Evolutionary conservation across 2,888 invertebrate species (phyloP).

Genomic region (Augiades crinisus): DNA sequence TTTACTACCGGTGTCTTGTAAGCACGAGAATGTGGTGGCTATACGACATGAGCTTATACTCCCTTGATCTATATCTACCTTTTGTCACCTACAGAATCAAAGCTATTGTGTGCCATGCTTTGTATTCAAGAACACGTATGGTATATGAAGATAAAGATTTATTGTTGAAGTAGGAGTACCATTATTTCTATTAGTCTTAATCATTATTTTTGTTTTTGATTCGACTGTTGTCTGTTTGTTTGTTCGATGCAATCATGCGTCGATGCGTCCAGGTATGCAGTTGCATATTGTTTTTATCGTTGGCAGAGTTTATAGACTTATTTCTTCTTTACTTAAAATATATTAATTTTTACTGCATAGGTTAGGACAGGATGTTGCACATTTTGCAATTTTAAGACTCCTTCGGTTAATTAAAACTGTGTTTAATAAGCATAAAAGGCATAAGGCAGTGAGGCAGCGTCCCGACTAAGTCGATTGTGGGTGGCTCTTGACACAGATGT

Average conservation of each 20-base stretch:
- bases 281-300: neutral
- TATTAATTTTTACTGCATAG: neutral
- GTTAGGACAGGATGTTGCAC: too few species aligned
- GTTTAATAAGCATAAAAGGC: neutral
- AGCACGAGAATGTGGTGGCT: slow-evolving; percentile 8
- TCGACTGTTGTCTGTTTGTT: too few species aligned
- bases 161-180: too few species aligned
- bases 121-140: neutral
- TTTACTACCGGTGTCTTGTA: slow-evolving; percentile 11
- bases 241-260: too few species aligned
- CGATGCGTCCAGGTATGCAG: too few species aligned
- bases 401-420: too few species aligned
- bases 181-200: too few species aligned
- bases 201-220: too few species aligned
- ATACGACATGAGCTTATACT: slow-evolving; percentile 8
- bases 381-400: too few species aligned
- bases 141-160: too few species aligned
- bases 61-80: neutral
- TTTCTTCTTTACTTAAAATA: neutral
- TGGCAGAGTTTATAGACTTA: neutral
- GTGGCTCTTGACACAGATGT: slow-evolving; percentile 25
- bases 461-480: slow-evolving; percentile 19
- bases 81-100: neutral
- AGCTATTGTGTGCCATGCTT: neutral
- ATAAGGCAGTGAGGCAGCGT: slow-evolving; percentile 10